A percentile compares a stretch with the other conserved stretches of the same genome.
Conservation (phyloP, 2,888 invertebrate genomes). For the Macrophya annulata region DNA sequence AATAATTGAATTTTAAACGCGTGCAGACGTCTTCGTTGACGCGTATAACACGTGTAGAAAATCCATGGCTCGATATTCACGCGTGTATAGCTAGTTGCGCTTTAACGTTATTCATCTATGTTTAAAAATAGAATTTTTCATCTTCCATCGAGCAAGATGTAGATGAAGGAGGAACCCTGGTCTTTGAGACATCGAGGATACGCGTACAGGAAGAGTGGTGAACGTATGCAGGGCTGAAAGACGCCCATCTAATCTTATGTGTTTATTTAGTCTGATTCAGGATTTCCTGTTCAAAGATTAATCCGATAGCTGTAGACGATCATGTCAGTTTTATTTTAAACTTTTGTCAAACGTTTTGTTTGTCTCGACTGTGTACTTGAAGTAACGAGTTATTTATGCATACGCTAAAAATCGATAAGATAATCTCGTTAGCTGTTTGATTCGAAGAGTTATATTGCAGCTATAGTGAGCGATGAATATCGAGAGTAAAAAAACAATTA, state of each 20-base stretch:
- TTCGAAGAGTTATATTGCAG: background rate
- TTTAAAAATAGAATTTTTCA: slow-evolving; percentile 42
- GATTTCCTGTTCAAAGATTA: slow-evolving; percentile 68
- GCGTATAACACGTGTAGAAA: slow-evolving; percentile 29
- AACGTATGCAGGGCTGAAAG: slow-evolving; percentile 19
- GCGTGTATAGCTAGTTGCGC: background rate
- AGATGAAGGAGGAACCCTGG: slow-evolving; percentile 9
- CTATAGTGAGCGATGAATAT: background rate
- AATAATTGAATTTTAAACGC: slow-evolving; percentile 69
- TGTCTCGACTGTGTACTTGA: background rate
- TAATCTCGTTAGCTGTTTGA: background rate
- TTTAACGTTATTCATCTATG: background rate
- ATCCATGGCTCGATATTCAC: slow-evolving; percentile 3
- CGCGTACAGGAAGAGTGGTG: background rate
- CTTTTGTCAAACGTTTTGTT: background rate
- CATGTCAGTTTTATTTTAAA: background rate
- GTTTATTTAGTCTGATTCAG: slow-evolving; percentile 72
- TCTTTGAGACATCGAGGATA: slow-evolving; percentile 27
- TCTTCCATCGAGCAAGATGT: slow-evolving; percentile 11
- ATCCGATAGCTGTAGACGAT: slow-evolving; percentile 8
- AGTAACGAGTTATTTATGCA: background rate
- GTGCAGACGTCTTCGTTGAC: slow-evolving; percentile 11
- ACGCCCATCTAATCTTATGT: slow-evolving; percentile 64
- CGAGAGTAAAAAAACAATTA: background rate
- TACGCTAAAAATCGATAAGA: background rate